Evolutionary conservation across 2,113 vertebrate species (phyloP), one percentile per base, ranked within the genome.

Genomic region (Stegastes partitus): DNA sequence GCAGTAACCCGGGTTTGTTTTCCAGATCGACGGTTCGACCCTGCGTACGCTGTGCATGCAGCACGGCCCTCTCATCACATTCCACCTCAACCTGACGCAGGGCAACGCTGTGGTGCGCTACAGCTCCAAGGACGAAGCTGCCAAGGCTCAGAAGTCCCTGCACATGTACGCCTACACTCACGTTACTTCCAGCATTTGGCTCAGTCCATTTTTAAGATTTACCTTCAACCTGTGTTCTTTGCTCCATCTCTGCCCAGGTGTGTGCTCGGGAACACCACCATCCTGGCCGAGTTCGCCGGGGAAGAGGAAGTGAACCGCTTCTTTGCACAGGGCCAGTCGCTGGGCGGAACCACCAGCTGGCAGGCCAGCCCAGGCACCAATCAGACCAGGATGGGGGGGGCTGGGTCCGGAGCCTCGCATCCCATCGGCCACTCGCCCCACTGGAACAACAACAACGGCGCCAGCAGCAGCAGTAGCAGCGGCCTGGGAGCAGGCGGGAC

Each of bases 41-140:
- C 94, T 99, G 94, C 95, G 97, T 87, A 99, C 97, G 0, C 95
- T 99, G 93, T 99, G 97, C 86, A 93, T 99, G 95, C 97, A 99
- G 77, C 97, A 99, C 15, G 97, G 97, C 71, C 97, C 97, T 65
- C 96, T 99, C 65, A 93, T 97, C 93, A 99, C 97, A 90, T 99
- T 99, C 97, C 97, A 99, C 94, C 95, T 99, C 94, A 99, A 97
- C 93, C 95, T 99, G 94, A 98, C 97, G 0, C 97, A 99, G 93
- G 97, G 97, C 91, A 98, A 97, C 42, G 97, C 97, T 55, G 96
- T 98, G 90, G 97, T 99, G 91, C 96, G 97, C 87, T 99, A 99
- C 94, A 98, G 96, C 93, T 98, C 97, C 91, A 97, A 97, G 95
- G 97, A 98, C 59, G 97, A 99, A 85, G 97, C 97, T 54, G 96